phyloP scores from a whole-genome alignment of 2,797 vertebrate species.

The Melanotaenia pygmaea region DNA sequence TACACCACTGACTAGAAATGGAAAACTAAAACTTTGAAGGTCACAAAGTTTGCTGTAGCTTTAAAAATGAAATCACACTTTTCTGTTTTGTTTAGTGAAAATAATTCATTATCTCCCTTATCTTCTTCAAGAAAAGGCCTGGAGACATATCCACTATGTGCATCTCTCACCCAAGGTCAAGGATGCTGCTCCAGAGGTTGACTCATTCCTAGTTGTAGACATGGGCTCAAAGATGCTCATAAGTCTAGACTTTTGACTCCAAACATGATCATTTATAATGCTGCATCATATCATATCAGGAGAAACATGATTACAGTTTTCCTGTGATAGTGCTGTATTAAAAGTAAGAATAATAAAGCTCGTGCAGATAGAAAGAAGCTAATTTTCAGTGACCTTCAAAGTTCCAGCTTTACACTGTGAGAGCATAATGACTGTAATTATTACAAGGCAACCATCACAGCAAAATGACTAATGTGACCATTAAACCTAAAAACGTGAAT shows the following conservation, averaged over 20 bases:
- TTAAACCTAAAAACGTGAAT: constrained; percentile 63
- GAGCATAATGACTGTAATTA: constrained; percentile 72
- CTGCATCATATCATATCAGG: neutral
- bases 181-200: neutral
- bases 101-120: constrained; percentile 9
- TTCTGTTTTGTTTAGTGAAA: constrained; percentile 16
- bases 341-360: neutral
- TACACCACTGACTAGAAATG: constrained; percentile 22
- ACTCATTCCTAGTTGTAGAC: constrained; percentile 28
- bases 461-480: constrained; percentile 63
- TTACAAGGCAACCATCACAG: constrained; percentile 58
- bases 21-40: constrained; percentile 16
- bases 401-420: constrained; percentile 52
- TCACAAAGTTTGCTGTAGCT: constrained; percentile 33
- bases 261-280: constrained; percentile 13
- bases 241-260: constrained; percentile 5
- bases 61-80: neutral
- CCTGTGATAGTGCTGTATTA: neutral
- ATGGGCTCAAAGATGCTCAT: constrained; percentile 1
- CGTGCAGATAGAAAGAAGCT: constrained; percentile 11
- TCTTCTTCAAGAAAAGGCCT: constrained; percentile 5
- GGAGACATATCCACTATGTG: constrained; percentile 24
- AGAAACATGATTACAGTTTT: constrained; percentile 6
- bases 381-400: constrained; percentile 64
- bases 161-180: constrained; percentile 45